Base-by-base conservation (phyloP, 2,888 invertebrate genomes). In the Minunthozetes semirufus region DNA sequence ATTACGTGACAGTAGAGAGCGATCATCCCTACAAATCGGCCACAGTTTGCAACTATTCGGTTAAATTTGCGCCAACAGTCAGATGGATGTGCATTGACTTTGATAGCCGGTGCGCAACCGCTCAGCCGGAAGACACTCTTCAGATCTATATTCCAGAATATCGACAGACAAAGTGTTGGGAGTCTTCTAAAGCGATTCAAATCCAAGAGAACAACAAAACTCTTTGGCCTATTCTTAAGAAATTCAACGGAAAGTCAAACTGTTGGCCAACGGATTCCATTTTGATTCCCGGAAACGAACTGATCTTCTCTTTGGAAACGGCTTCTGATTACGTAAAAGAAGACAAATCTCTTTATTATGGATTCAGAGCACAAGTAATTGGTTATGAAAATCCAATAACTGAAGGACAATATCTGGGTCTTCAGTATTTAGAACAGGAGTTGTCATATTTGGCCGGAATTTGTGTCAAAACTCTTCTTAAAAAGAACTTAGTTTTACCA, bases 11-110 rank as follows among this genome's bases (percentile, higher is more conserved):
- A 86, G 88, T 95, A 0, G 97, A 98, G 84, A 95, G 95, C 82
- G 94, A 95, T 56, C 98, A 98, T 86, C 98, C 98, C 0, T 98
- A 98, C 84, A 92, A 92, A 83, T 90, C 93, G 56, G 90, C 94
- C 0, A 87, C 90, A 22, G 90, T 94, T 46, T 88, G 90, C 56
- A 92, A 92, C 81, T 93, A 91, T 83, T 88, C 89, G 89, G 91
- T 96, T 11, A 86, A 89, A 56, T 97, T 98, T 84, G 94, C 96
- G 0, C 86, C 89, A 2, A 87, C 87, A 78, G 93, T 98, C 0
- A 90, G 92, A 78, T 96, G 96, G 92, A 86, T 98, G 81, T 91
- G 92, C 17, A 84, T 98, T 6, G 95, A 97, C 84, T 96, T 98
- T 84, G 96, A 96, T 82, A 87, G 91, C 0, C 89, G 91, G 77